Percentiles rank a stretch among this genome's conserved stretches.
Conservation (phyloP, 1,140 invertebrate species). For the Cotesia vestalis region DNA sequence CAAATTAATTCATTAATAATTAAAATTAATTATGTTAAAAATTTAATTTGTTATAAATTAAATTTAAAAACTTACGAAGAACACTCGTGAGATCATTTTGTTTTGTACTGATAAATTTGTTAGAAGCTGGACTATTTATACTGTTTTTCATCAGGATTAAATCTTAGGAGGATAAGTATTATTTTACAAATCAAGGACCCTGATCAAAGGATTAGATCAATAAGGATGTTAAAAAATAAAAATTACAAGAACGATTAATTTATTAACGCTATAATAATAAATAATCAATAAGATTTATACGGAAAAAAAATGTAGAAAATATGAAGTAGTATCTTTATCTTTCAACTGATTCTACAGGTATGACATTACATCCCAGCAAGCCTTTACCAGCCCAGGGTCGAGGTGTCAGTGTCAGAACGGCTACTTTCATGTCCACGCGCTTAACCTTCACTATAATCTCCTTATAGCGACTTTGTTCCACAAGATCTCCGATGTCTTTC, state of each 20-base stretch:
- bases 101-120: no score
- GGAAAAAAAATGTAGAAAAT: neutral
- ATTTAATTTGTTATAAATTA: no score
- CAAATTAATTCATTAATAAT: conserved; percentile 1
- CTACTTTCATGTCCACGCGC: conserved; percentile 60
- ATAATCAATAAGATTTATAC: conserved; percentile 26
- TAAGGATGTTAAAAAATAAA: no score
- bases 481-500: conserved; percentile 74
- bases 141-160: neutral
- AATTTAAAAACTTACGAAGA: no score
- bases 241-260: conserved; percentile 37
- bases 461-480: conserved; percentile 77
- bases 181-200: neutral
- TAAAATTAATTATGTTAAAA: no score
- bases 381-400: conserved; percentile 77
- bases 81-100: no score
- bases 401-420: conserved; percentile 71
- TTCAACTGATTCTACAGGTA: conserved; percentile 66
- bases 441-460: conserved; percentile 71
- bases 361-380: conserved; percentile 80
- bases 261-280: conserved; percentile 32
- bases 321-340: conserved; percentile 52
- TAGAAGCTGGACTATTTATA: no score
- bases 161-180: conserved; percentile 11
- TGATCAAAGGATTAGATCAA: no score